phyloP scores from a whole-genome alignment of 2,797 vertebrate species.

The Anguilla megastoma region DNA sequence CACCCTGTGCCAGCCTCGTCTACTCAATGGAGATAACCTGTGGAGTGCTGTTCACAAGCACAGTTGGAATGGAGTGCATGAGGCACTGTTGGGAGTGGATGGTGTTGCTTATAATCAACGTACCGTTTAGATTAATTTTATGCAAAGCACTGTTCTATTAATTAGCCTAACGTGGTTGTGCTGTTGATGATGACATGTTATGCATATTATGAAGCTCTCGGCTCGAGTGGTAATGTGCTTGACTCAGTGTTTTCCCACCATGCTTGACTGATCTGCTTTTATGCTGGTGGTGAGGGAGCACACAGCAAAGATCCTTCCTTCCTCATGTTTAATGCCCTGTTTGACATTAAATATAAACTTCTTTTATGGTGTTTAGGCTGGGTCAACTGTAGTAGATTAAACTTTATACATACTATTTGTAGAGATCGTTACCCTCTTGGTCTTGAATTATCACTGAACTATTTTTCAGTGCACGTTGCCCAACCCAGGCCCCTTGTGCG shows the following conservation, averaged over 20 bases:
- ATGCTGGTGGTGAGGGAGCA: neutral
- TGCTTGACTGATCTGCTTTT: neutral
- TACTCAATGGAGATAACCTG: constrained; percentile 40
- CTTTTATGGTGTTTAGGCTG: neutral
- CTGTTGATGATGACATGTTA: neutral
- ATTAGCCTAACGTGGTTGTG: neutral
- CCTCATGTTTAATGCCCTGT: no score
- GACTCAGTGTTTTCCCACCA: neutral
- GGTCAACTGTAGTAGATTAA: neutral
- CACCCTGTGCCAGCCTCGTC: neutral
- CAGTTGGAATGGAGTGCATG: neutral
- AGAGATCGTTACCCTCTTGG: neutral
- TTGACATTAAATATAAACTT: no score
- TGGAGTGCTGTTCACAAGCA: constrained; percentile 48
- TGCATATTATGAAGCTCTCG: neutral
- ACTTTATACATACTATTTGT: neutral
- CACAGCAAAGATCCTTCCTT: neutral
- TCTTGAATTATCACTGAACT: neutral
- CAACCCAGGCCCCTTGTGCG: neutral
- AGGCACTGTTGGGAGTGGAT: neutral
- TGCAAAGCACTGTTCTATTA: neutral
- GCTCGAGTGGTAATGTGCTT: neutral
- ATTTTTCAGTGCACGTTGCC: neutral
- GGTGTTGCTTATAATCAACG: neutral
- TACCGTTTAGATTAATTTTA: neutral